Conservation (phyloP, 2,797 vertebrate species). For the Prunella strophiata region DNA sequence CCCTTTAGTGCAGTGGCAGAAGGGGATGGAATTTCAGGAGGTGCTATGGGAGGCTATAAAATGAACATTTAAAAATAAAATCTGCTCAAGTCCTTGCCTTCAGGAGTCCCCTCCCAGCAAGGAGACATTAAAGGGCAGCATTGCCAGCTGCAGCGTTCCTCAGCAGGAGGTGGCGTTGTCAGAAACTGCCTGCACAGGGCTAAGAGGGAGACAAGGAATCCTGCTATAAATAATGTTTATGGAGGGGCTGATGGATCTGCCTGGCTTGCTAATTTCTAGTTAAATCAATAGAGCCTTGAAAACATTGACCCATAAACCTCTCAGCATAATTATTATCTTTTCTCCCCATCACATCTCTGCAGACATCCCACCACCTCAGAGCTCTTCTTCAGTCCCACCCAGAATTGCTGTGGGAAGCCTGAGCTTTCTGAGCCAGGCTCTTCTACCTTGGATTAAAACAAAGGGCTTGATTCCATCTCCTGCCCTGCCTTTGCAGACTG, state of each 20-base stretch:
- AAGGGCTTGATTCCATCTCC: neutral
- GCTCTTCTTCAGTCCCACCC: neutral
- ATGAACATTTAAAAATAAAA: neutral
- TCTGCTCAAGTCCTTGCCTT: neutral
- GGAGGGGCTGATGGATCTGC: neutral
- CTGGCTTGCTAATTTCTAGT: slow-evolving; percentile 21
- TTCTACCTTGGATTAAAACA: neutral
- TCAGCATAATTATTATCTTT: neutral
- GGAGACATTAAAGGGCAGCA: neutral
- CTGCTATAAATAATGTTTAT: slow-evolving; percentile 25
- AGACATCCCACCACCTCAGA: neutral
- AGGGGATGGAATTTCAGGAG: neutral
- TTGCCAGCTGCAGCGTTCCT: neutral
- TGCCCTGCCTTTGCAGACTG: neutral
- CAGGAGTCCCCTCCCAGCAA: neutral
- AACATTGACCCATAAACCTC: slow-evolving; percentile 16
- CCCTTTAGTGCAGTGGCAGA: neutral
- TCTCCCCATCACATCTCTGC: neutral
- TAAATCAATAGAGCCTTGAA: slow-evolving; percentile 37
- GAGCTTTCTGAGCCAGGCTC: neutral
- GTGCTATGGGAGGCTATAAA: neutral
- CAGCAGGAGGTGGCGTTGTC: slow-evolving; percentile 23
- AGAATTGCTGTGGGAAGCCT: neutral
- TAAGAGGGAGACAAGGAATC: neutral
- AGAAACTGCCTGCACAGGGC: neutral